These are phyloP conservation scores for Epinotia bilunana DNA, from an alignment of 2,888 invertebrate species.

Conservation along the genomic window DNA sequence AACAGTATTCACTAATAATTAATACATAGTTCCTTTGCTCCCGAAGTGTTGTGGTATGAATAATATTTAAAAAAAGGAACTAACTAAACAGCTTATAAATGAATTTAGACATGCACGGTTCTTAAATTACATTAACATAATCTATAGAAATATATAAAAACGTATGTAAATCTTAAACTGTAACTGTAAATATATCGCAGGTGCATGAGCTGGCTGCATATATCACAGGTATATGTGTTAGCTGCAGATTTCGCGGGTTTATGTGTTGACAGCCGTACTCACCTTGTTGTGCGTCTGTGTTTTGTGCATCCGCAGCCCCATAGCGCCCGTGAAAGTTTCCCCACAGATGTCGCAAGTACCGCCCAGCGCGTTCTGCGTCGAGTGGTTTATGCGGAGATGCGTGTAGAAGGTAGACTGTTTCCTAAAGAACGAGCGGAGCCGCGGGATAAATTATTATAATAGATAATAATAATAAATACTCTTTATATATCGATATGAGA, in stretches of 20 bases:
- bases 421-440: constrained; percentile 1
- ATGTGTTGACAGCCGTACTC: not conserved
- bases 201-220: not conserved
- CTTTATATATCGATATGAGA: too few relatives aligned
- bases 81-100: too few relatives aligned
- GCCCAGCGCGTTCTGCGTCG: constrained; percentile 38
- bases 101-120: too few relatives aligned
- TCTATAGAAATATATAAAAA: too few relatives aligned
- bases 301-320: constrained; percentile 45
- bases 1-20: too few relatives aligned
- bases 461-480: too few relatives aligned
- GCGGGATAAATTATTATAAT: too few relatives aligned
- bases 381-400: constrained; percentile 38
- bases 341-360: constrained; percentile 43
- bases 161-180: too few relatives aligned
- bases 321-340: constrained; percentile 41
- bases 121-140: too few relatives aligned
- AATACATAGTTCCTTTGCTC: too few relatives aligned
- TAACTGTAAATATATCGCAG: not conserved
- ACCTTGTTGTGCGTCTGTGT: constrained; percentile 43
- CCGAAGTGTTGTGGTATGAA: too few relatives aligned
- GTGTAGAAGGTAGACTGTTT: constrained; percentile 42
- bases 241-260: not conserved
- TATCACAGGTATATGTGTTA: not conserved
- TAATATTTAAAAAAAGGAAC: too few relatives aligned